These are phyloP conservation scores for Tapera naevia DNA, from an alignment of 2,797 vertebrate species.

Conservation along the genomic window DNA sequence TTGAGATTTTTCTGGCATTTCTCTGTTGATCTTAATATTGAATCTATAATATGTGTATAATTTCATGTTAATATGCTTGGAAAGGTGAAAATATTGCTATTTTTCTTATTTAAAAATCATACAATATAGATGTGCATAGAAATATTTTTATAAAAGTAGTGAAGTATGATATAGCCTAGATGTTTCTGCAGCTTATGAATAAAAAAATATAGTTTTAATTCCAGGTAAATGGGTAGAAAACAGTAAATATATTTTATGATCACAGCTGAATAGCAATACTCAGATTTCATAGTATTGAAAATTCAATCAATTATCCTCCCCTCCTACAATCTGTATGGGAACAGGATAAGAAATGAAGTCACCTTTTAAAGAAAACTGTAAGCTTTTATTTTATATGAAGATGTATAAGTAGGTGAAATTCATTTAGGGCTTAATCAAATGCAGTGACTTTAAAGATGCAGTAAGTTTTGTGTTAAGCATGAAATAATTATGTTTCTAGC, in stretches of 20 bases:
- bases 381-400: not conserved
- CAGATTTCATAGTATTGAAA: not conserved
- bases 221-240: not conserved
- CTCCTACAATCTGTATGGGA: not conserved
- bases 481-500: not conserved
- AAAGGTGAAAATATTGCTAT: not conserved
- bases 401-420: not conserved
- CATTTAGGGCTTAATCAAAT: not conserved
- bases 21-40: not conserved
- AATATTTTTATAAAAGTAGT: not conserved
- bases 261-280: not conserved
- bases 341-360: not conserved
- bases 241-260: not conserved
- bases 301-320: no score
- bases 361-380: not conserved
- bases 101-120: not conserved
- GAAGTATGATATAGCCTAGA: not conserved
- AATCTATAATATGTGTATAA: not conserved
- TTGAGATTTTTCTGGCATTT: not conserved
- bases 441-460: not conserved
- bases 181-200: not conserved
- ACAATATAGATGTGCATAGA: not conserved
- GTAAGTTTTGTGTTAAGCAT: not conserved
- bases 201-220: not conserved
- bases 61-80: not conserved